Percentiles rank a stretch among this genome's conserved stretches.
phyloP scores from a whole-genome alignment of 1,140 invertebrate genomes.

The Zeugodacus cucurbitae region DNA sequence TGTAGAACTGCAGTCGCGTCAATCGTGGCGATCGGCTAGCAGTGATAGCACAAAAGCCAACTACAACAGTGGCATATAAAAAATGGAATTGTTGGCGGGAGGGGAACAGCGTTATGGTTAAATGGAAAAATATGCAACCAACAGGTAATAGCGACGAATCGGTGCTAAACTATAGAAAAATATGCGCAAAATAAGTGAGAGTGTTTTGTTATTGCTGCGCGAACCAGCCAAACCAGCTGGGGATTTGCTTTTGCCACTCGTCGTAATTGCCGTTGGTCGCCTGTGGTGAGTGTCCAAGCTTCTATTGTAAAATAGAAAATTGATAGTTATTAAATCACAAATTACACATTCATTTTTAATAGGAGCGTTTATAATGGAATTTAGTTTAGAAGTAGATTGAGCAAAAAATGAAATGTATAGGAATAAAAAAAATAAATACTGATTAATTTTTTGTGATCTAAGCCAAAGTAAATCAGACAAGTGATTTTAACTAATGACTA shows the following conservation, averaged over 20 bases:
- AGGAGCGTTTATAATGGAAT: background rate
- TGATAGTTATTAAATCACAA: background rate
- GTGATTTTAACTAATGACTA: no score
- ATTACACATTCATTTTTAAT: background rate
- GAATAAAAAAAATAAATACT: no score
- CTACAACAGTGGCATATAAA: background rate
- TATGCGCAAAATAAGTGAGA: constrained; percentile 27
- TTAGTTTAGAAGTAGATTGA: no score
- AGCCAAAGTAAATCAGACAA: no score
- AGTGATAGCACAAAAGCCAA: constrained; percentile 7
- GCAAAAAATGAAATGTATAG: no score
- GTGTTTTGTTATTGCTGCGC: constrained; percentile 5
- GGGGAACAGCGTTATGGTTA: background rate
- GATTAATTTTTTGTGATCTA: no score
- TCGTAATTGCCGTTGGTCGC: background rate
- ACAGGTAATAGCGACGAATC: background rate
- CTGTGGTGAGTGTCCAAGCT: background rate
- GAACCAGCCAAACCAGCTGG: background rate
- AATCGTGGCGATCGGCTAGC: background rate
- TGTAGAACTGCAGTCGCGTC: background rate
- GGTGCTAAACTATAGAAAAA: constrained; percentile 19
- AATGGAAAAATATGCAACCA: background rate
- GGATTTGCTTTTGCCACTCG: background rate
- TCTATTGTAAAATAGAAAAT: constrained; percentile 1
- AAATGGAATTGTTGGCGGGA: background rate